Conservation (phyloP, 2,888 invertebrate species). For the Pristionchus fissidentatus region DNA sequence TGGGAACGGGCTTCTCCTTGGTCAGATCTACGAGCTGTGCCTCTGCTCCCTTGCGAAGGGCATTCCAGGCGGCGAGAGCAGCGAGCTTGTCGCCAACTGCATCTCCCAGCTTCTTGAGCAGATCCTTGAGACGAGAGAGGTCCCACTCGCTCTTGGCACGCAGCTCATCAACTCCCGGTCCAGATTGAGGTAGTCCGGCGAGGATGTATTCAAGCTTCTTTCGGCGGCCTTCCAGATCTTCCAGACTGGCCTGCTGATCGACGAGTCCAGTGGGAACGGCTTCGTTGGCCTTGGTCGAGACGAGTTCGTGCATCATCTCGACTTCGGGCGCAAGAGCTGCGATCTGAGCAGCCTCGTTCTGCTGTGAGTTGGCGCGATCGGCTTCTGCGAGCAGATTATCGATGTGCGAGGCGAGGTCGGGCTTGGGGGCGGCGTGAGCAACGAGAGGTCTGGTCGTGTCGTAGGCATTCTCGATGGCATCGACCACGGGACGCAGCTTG, state of each 20-base stretch:
- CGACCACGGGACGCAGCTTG: slow-evolving; percentile 19
- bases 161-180: slow-evolving; percentile 57
- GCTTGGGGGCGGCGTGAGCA: slow-evolving; percentile 31
- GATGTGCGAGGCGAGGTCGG: not conserved
- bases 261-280: slow-evolving; percentile 56
- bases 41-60: slow-evolving; percentile 60
- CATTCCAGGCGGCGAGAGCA: slow-evolving; percentile 62
- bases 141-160: slow-evolving; percentile 60
- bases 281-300: slow-evolving; percentile 52
- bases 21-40: slow-evolving; percentile 52
- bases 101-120: slow-evolving; percentile 56
- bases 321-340: slow-evolving; percentile 57
- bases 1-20: slow-evolving; percentile 37
- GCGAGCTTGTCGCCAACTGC: slow-evolving; percentile 62
- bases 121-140: slow-evolving; percentile 59
- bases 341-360: slow-evolving; percentile 54
- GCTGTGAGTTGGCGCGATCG: slow-evolving; percentile 48
- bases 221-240: slow-evolving; percentile 58
- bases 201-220: slow-evolving; percentile 58
- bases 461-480: slow-evolving; percentile 1
- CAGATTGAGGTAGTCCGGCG: slow-evolving; percentile 44
- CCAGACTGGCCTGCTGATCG: slow-evolving; percentile 58
- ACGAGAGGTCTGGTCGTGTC: not conserved
- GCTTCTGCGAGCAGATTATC: slow-evolving; percentile 10
- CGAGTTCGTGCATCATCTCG: slow-evolving; percentile 51